Evolutionary conservation across 2,113 vertebrate species (phyloP), one percentile per base, ranked within the genome.

Genomic region (Craseonycteris thonglongyai): DNA sequence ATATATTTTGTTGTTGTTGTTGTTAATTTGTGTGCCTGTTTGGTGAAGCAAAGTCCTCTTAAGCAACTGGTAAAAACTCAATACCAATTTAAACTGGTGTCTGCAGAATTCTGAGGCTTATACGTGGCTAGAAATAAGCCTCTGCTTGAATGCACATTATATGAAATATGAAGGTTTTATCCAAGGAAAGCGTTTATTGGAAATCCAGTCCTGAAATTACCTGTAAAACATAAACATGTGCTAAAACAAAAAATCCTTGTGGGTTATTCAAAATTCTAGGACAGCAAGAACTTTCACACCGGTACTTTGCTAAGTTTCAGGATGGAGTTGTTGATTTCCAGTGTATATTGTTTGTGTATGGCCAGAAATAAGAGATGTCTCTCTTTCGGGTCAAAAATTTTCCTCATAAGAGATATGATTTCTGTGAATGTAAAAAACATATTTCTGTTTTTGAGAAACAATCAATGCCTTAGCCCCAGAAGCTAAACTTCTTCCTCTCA

Each of bases 21-120:
- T 49, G 91, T 96, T 42, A 85, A 71, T 85, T 71, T 76, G 42
- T 14, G n/a, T 30, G 72, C 65, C 75, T 96, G 93, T 96, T 97
- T 56, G 95, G 82, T 80, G 84, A 26, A 22, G 65, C 49, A 45
- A 97, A 97, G 83, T 97, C 91, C 40, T 83, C 59, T 94, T 95
- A 94, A 33, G 88, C 84, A 94, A 88, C 80, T 96, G 76, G 58
- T 95, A 88, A 94, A 97, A 96, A 95, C 12, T 2, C 21, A 89
- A 75, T 26, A 40, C 61, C 63, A 89, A 3, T 58, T 68, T 85
- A 78, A 95, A 92, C 49, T n/a, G 33, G 7, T 35, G 30, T 69
- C 47, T 94, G n/a, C 69, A 96, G 40, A 47, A 94, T 96, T 95
- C 89, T 56, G 35, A 93, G 84, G 42, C 45, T 19, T 45, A 13